Conservation (phyloP, 2,113 vertebrate genomes). For the Burhinus oedicnemus region DNA sequence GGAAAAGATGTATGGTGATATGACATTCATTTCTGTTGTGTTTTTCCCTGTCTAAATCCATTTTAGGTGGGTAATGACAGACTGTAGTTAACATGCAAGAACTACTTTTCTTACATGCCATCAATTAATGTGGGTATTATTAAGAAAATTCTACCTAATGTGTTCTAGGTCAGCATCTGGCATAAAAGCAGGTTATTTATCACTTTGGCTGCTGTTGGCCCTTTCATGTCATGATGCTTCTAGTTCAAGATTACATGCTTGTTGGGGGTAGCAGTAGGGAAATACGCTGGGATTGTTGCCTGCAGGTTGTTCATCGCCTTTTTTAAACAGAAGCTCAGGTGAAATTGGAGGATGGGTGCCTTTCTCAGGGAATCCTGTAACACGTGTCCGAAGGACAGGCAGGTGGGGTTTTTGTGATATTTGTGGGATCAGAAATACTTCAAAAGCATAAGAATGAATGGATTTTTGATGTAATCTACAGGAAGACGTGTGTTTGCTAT, state of each 20-base stretch:
- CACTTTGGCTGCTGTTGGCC: not conserved
- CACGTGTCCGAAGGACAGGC: not conserved
- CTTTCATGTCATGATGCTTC: not conserved
- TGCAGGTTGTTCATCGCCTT: not conserved
- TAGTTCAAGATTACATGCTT: not conserved
- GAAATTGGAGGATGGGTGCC: not conserved
- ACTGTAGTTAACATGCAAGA: conserved; percentile 10
- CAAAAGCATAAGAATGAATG: not conserved
- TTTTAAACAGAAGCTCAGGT: not conserved
- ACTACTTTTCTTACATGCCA: not conserved
- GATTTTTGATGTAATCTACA: not conserved
- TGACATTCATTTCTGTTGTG: conserved; percentile 36
- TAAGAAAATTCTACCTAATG: not conserved
- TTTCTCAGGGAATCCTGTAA: not conserved
- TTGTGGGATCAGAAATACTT: not conserved
- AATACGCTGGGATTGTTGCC: accelerated
- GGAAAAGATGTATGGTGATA: conserved; percentile 41
- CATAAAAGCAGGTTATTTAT: not conserved
- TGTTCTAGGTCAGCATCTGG: not conserved
- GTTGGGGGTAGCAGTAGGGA: not conserved
- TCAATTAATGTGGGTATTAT: not conserved
- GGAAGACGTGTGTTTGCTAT: not conserved
- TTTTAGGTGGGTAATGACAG: conserved; percentile 38
- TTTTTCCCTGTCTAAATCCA: conserved; percentile 14
- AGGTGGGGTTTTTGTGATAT: not conserved